Percentiles rank a stretch among this genome's conserved stretches.
Evolutionary conservation across 37 sponge, comb jelly and placozoan genomes (phyloP).

Genomic region (Dysidea cf. avara): DNA sequence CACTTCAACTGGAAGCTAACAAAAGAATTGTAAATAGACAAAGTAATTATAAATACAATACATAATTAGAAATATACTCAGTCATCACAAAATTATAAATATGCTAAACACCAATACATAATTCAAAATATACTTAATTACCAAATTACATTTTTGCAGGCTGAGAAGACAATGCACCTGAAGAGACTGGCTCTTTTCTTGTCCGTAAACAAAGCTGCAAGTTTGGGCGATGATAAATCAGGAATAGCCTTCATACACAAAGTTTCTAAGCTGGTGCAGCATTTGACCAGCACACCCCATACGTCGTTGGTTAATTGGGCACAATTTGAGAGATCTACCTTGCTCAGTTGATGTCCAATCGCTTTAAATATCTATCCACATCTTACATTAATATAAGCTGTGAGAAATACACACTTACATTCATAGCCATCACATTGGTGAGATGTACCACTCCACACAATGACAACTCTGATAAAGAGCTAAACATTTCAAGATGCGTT

Average conservation of each 20-base stretch:
- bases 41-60: neutral
- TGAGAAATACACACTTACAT: constrained; percentile 34
- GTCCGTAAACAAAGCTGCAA: constrained; percentile 42
- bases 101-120: constrained; percentile 1
- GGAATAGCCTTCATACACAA: constrained; percentile 55
- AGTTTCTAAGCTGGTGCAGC: constrained; percentile 45
- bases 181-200: neutral
- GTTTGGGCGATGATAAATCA: constrained; percentile 42
- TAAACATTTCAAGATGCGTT: constrained; percentile 32
- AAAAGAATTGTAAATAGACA: neutral
- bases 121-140: neutral
- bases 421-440: constrained; percentile 30
- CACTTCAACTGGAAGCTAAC: constrained; percentile 32
- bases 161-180: constrained; percentile 11
- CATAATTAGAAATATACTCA: no score
- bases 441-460: constrained; percentile 50
- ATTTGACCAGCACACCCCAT: constrained; percentile 40
- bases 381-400: neutral
- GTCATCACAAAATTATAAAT: no score
- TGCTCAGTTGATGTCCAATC: constrained; percentile 35
- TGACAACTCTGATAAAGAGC: constrained; percentile 43
- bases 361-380: constrained; percentile 44
- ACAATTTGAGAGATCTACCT: constrained; percentile 70
- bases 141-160: constrained; percentile 16
- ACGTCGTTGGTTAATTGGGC: constrained; percentile 45